A percentile compares a stretch with the other conserved stretches of the same genome.
Evolutionary conservation across 2,888 invertebrate species (phyloP).

Genomic region (Empis livida): DNA sequence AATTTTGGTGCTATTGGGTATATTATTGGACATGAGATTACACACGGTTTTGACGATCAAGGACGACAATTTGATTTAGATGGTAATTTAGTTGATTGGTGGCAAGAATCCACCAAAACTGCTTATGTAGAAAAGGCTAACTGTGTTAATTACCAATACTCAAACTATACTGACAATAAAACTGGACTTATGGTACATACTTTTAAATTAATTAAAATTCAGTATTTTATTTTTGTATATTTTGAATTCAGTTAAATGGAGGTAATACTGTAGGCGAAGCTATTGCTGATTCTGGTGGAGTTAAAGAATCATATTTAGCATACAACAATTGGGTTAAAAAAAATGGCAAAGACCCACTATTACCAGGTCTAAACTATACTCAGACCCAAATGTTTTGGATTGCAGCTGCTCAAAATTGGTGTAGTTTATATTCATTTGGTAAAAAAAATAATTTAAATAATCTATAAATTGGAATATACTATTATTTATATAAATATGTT

Average conservation of each 20-base stretch:
- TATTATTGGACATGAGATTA: slow-evolving; percentile 86
- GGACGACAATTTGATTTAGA: slow-evolving; percentile 86
- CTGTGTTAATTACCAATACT: slow-evolving; percentile 89
- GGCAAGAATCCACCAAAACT: slow-evolving; percentile 70
- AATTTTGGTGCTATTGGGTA: slow-evolving; percentile 86
- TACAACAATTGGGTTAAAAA: slow-evolving; percentile 5
- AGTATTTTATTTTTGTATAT: too few species aligned
- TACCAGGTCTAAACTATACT: slow-evolving; percentile 7
- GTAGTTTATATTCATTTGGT: slow-evolving; percentile 4
- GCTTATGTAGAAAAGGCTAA: slow-evolving; percentile 72
- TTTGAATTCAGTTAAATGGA: slow-evolving; percentile 9
- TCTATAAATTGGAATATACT: too few species aligned
- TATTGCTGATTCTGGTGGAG: slow-evolving; percentile 10
- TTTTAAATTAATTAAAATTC: too few species aligned
- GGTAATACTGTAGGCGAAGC: slow-evolving; percentile 8
- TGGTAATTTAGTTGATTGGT: slow-evolving; percentile 89
- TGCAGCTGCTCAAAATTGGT: slow-evolving; percentile 5
- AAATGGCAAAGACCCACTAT: slow-evolving; percentile 3
- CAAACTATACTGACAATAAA: slow-evolving; percentile 72
- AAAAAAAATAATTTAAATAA: neutral
- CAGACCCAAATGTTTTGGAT: slow-evolving; percentile 9
- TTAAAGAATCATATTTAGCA: slow-evolving; percentile 6
- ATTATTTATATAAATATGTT: neutral
- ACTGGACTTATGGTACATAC: slow-evolving; percentile 55
- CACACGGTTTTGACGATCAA: slow-evolving; percentile 79